Evolutionary conservation across 2,888 invertebrate species (phyloP), one percentile per base, ranked within the genome.

Genomic region (Xanthia togata): DNA sequence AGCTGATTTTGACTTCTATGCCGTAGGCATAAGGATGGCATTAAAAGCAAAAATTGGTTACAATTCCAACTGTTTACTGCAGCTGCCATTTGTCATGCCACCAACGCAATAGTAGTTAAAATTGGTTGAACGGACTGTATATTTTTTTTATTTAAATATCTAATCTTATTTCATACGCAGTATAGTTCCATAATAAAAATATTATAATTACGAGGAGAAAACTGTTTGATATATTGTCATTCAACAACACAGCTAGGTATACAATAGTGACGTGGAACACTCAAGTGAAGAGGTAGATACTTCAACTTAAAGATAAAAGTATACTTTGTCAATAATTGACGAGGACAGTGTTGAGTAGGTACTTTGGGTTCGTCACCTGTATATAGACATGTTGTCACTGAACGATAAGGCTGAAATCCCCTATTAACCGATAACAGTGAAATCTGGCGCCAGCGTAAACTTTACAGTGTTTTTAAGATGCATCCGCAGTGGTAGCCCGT

Each of bases 231-330:
- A 12, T 35, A 6, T 14, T 14, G 20, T 14, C 35, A 70, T 23
- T 50, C n/a, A n/a, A 12, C 50, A 11, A 44, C 71, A 59, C 53
- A 55, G 11, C 53, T 55, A 31, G 1, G n/a, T 20, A 53, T 44
- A 20, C 0, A 60, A 35, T 60, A 50, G 63, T 63, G n/a, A 73
- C 44, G 26, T 26, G 5, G 17, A 38, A 75, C 35, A 63, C 63
- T 75, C 23, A 2, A 73, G 12, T 63, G 44, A 73, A 75, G 74
- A 55, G 44, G 55, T 38, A 53, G 41, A n/a, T 17, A 41, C 60
- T 62, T 31, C n/a, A 63, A 26, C 4, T 26, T 12, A 4, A 23
- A 38, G 55, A 74, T 74, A 74, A 62, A 14, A 44, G 8, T 35
- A 31, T 0, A 26, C 12, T 14, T 26, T 11, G 6, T 55, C 31